Percentiles rank a stretch among this genome's conserved stretches.
phyloP scores from a whole-genome alignment of 2,888 invertebrate species.

The Sphinx pinastri region DNA sequence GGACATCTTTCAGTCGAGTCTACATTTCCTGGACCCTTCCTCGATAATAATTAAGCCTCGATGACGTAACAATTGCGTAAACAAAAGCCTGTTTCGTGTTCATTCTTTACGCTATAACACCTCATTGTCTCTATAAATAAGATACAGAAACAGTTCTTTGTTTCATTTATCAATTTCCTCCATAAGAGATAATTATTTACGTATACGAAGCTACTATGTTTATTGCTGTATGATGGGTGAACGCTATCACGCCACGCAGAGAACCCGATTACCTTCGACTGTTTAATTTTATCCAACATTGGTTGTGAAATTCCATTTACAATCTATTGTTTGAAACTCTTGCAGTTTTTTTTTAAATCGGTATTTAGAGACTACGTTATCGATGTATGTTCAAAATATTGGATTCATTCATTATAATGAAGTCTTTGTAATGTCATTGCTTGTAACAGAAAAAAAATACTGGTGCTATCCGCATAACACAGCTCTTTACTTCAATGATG shows the following conservation, averaged over 20 bases:
- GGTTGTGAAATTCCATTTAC: neutral
- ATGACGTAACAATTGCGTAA: no score
- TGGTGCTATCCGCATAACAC: no score
- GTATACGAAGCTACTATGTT: slow-evolving; percentile 6
- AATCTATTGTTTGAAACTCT: neutral
- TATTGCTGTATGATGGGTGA: slow-evolving; percentile 8
- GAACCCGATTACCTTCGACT: slow-evolving; percentile 18
- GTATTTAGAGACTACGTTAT: no score
- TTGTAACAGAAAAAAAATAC: no score
- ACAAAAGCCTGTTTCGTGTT: neutral
- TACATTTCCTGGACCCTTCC: no score
- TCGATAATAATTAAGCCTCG: no score
- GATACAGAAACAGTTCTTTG: neutral
- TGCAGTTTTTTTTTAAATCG: neutral
- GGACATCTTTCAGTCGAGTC: no score
- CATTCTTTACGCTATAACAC: neutral
- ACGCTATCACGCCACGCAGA: slow-evolving; percentile 12
- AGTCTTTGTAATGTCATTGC: no score
- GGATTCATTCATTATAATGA: no score
- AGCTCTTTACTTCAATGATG: no score
- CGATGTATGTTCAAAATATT: no score
- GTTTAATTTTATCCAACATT: slow-evolving; percentile 12
- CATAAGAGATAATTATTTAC: neutral
- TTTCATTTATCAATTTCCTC: slow-evolving; percentile 17
- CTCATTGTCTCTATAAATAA: neutral